Evolutionary conservation across 1,140 invertebrate genomes (phyloP), one percentile per base, ranked within the genome.

Genomic region (Caenorhabditis tropicalis): DNA sequence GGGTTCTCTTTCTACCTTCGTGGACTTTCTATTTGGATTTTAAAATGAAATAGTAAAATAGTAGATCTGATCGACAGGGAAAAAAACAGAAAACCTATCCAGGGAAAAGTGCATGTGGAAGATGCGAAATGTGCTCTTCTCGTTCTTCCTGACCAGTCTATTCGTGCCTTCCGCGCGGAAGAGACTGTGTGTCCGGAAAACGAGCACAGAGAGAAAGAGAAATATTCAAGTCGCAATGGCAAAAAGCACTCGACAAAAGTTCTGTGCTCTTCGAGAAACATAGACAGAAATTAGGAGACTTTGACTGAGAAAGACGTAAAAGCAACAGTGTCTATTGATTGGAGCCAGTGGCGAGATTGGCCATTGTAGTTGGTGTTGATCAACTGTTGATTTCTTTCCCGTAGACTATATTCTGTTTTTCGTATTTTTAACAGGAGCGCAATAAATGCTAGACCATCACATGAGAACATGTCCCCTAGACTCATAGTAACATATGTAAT

Each of bases 241-340:
- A 74, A 74, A 74, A 74, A 74, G 65, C 65, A 74, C 65, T 74
- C 65, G 65, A 74, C 58, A 74, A 21, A 46, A 74, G 65, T 74
- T 74, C n/a, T 65, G 58, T 65, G 58, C 58, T 65, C 31, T 74
- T 43, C 33, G 19, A 21, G n/a, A 19, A 74, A 46, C 10, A 46
- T 19, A 24, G 12, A 46, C 36, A 36, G 7, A 65, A 15, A 19
- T 65, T 12, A 31, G 24, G 65, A 74, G 65, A 74, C 65, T 43
- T 43, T 74, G 65, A 74, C 65, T 43, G 21, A 27, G 5, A 74
- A 43, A n/a, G 33, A 1, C 7, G 43, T 39, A 29, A 21, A 12
- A 74, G 31, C 29, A 65, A 36, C 31, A 65, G 19, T 46, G 36
- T 43, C n/a, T 74, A 74, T 74, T 74, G 65, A 74, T 74, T n/a